Conservation (phyloP, 1,140 invertebrate species). For the Diuraphis noxia region DNA sequence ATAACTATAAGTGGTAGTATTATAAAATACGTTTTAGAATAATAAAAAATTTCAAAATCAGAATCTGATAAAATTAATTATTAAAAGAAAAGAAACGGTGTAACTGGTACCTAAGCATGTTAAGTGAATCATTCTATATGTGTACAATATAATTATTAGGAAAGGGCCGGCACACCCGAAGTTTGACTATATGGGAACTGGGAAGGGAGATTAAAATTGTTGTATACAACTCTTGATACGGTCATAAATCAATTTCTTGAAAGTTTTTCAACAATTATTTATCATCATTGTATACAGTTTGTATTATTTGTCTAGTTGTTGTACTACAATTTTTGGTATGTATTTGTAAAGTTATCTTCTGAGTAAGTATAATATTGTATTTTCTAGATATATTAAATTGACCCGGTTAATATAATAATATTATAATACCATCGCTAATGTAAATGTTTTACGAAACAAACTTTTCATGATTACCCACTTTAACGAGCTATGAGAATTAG, state of each 20-base stretch:
- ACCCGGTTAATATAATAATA: neutral
- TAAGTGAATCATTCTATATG: neutral
- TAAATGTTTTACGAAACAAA: neutral
- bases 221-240: neutral
- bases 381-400: neutral
- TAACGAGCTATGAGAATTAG: conserved; percentile 28
- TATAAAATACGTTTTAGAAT: neutral
- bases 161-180: neutral
- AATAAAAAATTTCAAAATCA: neutral
- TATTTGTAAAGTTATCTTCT: neutral
- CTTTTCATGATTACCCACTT: neutral
- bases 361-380: neutral
- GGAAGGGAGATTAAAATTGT: neutral
- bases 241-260: neutral
- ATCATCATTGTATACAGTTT: neutral
- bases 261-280: neutral
- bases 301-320: neutral
- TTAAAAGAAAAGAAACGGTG: neutral
- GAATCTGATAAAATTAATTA: neutral
- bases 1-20: too few relatives aligned
- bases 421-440: neutral
- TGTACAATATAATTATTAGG: neutral
- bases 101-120: too few relatives aligned
- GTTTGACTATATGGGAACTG: too few relatives aligned
- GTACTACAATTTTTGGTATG: neutral